These are phyloP conservation scores for Siniperca chuatsi DNA, from an alignment of 2,113 vertebrate genomes.

Conservation along the genomic window DNA sequence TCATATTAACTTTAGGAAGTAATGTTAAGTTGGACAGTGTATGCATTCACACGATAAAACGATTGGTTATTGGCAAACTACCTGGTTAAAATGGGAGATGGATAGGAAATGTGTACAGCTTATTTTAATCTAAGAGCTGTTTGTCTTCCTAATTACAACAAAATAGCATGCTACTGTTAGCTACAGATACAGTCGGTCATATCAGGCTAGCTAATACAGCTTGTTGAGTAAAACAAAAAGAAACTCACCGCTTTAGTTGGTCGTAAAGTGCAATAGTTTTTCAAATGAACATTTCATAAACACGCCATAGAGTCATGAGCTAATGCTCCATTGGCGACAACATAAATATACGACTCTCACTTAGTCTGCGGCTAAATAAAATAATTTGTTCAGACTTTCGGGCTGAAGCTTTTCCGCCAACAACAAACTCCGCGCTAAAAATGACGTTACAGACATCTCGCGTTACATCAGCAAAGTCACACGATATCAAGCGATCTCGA, in stretches of 20 bases:
- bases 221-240: conserved; percentile 21
- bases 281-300: not conserved
- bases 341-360: fast-evolving
- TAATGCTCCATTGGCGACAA: not conserved
- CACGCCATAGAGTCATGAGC: not conserved
- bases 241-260: conserved; percentile 58
- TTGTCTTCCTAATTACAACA: not conserved
- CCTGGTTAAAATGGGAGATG: not conserved
- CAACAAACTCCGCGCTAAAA: conserved; percentile 82
- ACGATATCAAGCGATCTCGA: not conserved
- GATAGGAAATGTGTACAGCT: not conserved
- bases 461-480: conserved; percentile 26
- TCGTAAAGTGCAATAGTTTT: not conserved
- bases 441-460: conserved; percentile 67
- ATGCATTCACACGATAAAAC: not conserved
- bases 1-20: not conserved
- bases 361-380: not conserved
- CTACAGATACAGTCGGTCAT: not conserved
- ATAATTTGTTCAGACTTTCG: not conserved
- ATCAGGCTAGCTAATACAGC: not conserved
- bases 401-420: conserved; percentile 61
- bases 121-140: not conserved
- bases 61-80: not conserved
- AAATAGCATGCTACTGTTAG: not conserved
- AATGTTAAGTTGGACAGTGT: too few species aligned